These are phyloP conservation scores for Maccullochella peelii DNA, from an alignment of 2,113 vertebrate genomes.

Conservation along the genomic window DNA sequence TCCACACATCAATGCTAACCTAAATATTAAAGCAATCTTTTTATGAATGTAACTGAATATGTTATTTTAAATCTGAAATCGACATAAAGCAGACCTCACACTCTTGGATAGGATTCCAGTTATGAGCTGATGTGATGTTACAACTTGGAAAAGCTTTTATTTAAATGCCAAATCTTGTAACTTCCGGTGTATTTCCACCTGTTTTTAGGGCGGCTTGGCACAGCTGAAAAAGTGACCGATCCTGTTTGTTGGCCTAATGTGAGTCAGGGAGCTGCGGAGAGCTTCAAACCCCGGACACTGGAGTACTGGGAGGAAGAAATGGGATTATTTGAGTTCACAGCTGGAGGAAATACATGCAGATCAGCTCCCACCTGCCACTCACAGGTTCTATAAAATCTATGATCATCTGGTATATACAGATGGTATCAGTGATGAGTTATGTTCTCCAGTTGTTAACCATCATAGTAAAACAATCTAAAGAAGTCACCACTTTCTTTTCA, in stretches of 20 bases:
- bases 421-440: neutral
- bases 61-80: neutral
- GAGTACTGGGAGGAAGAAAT: conserved; percentile 10
- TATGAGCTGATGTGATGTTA: neutral
- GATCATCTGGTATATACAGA: neutral
- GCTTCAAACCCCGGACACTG: conserved; percentile 67
- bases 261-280: conserved; percentile 46
- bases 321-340: conserved; percentile 30
- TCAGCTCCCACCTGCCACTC: neutral
- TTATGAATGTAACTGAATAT: neutral
- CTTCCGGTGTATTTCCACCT: conserved; percentile 12
- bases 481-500: neutral
- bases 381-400: neutral
- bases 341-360: neutral
- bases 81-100: neutral
- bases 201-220: conserved; percentile 1
- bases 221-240: conserved; percentile 29
- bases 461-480: neutral
- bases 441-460: neutral
- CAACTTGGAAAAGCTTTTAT: conserved; percentile 19
- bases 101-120: neutral
- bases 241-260: conserved; percentile 14
- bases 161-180: neutral
- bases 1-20: neutral
- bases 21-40: neutral